phyloP scores from a whole-genome alignment of 2,888 invertebrate species.

The Vandiemenella viatica region DNA sequence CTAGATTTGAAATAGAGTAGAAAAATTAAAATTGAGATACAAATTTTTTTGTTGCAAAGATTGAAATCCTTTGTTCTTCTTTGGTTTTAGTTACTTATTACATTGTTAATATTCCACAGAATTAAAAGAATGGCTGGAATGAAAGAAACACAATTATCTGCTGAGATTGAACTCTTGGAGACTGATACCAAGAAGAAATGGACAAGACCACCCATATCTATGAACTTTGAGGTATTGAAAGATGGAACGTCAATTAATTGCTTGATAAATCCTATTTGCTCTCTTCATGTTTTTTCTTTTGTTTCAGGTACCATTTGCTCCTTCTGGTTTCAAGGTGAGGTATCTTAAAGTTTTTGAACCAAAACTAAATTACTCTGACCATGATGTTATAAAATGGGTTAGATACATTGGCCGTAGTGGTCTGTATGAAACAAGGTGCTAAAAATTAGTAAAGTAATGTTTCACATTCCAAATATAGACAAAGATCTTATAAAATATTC shows the following conservation, averaged over 20 bases:
- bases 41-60: too few relatives aligned
- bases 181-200: conserved; percentile 99
- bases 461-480: too few relatives aligned
- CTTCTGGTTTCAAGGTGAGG: conserved; percentile 98
- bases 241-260: not conserved
- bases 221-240: conserved; percentile 80
- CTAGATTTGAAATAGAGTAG: too few relatives aligned
- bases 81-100: conserved; percentile 2
- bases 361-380: conserved; percentile 98
- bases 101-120: conserved; percentile 27
- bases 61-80: too few relatives aligned
- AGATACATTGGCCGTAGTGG: conserved; percentile 98
- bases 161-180: conserved; percentile 95
- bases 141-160: conserved; percentile 99
- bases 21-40: too few relatives aligned
- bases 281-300: not conserved
- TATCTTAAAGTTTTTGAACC: conserved; percentile 99
- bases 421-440: conserved; percentile 97
- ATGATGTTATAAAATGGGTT: conserved; percentile 99
- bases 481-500: too few relatives aligned
- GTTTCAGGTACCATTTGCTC: conserved; percentile 86
- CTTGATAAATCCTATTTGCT: not conserved
- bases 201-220: conserved; percentile 98
- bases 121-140: conserved; percentile 91
- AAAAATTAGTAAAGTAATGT: too few relatives aligned